A percentile compares a stretch with the other conserved stretches of the same genome.
Evolutionary conservation across 2,888 invertebrate species (phyloP).

Genomic region (Oegoconia quadripuncta): DNA sequence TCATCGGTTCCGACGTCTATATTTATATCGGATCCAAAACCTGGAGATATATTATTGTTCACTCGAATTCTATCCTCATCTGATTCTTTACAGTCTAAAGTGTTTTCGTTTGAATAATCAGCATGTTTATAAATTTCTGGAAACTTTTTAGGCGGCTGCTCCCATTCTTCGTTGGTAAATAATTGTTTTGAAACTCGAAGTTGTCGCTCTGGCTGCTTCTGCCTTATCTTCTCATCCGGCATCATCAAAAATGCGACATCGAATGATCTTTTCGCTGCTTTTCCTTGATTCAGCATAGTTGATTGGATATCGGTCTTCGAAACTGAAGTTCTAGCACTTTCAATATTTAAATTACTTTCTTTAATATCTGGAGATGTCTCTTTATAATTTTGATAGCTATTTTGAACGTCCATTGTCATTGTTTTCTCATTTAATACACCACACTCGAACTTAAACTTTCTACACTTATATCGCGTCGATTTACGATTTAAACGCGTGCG

Average conservation of each 20-base stretch:
- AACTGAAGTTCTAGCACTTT: constrained; percentile 71
- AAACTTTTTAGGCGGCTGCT: constrained; percentile 58
- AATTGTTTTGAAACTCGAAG: constrained; percentile 73
- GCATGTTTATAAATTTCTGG: constrained; percentile 67
- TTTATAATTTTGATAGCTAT: constrained; percentile 71
- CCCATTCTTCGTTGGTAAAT: constrained; percentile 71
- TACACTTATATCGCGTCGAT: constrained; percentile 65
- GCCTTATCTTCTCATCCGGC: constrained; percentile 89
- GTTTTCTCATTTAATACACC: constrained; percentile 64
- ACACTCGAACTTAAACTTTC: constrained; percentile 66
- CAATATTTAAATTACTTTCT: constrained; percentile 61
- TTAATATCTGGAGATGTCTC: constrained; percentile 70
- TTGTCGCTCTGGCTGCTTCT: constrained; percentile 79
- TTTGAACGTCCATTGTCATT: constrained; percentile 86
- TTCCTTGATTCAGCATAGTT: constrained; percentile 47
- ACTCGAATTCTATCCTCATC: constrained; percentile 64
- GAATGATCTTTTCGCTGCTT: constrained; percentile 87
- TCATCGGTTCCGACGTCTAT: constrained; percentile 76
- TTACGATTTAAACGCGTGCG: constrained; percentile 64
- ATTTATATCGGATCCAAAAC: constrained; percentile 69
- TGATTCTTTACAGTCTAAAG: constrained; percentile 55
- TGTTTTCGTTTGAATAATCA: constrained; percentile 59
- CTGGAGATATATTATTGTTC: constrained; percentile 70
- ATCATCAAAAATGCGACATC: constrained; percentile 95
- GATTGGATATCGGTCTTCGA: constrained; percentile 60